Conservation (phyloP, 2,113 vertebrate species). For the Salvelinus sp. region DNA sequence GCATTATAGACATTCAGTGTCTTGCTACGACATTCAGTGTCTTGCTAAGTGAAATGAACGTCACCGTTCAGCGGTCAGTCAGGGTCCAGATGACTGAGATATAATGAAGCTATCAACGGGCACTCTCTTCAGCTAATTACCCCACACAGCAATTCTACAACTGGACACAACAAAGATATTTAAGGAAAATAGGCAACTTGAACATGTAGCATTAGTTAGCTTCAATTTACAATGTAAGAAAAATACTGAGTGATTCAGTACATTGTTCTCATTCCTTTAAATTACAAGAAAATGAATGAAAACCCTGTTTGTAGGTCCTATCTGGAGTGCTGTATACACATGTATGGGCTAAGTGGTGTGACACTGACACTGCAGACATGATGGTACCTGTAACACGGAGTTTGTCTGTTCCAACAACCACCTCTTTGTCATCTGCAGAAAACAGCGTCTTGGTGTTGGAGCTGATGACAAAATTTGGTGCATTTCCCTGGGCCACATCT, state of each 20-base stretch:
- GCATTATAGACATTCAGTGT: neutral
- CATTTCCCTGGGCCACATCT: constrained; percentile 79
- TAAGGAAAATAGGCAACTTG: neutral
- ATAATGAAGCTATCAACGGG: constrained; percentile 44
- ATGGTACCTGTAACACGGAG: constrained; percentile 90
- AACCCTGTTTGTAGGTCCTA: too few relatives aligned
- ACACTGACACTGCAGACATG: neutral
- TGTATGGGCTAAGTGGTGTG: neutral
- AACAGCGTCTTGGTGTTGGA: constrained; percentile 84
- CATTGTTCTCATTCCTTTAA: too few relatives aligned
- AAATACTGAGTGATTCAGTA: too few relatives aligned
- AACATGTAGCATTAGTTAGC: neutral
- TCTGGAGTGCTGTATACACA: neutral
- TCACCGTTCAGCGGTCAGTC: constrained; percentile 9
- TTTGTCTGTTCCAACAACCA: constrained; percentile 83
- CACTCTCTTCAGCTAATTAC: constrained; percentile 49
- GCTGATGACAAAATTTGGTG: constrained; percentile 82
- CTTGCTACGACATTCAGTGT: neutral
- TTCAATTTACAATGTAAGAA: neutral
- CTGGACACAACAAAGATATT: constrained; percentile 19
- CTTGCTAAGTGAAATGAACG: constrained; percentile 3
- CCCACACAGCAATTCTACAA: constrained; percentile 21
- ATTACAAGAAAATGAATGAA: too few relatives aligned
- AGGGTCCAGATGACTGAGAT: neutral
- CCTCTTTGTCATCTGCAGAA: constrained; percentile 81